Conservation (phyloP, 2,797 vertebrate genomes). For the Labeo calbasu region DNA sequence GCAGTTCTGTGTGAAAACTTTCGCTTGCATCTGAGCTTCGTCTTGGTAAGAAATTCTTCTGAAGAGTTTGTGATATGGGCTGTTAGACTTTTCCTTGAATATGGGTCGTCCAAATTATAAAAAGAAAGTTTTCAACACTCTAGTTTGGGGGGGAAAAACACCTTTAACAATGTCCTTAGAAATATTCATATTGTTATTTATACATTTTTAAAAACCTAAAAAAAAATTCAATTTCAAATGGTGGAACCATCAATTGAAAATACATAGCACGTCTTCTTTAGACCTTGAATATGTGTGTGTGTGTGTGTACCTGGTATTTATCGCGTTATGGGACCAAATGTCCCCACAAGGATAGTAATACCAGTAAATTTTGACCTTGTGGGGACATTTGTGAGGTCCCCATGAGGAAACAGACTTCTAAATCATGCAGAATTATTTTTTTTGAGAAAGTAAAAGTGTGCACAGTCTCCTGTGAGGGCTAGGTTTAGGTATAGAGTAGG, state of each 20-base stretch:
- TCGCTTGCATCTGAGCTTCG: neutral
- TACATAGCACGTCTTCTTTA: neutral
- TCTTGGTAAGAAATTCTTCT: neutral
- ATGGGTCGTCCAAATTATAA: neutral
- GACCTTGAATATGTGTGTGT: neutral
- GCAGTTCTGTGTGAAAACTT: slow-evolving; percentile 9
- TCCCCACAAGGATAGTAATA: too few relatives aligned
- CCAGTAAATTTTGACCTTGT: too few relatives aligned
- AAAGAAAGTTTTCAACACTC: neutral
- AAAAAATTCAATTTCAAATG: neutral
- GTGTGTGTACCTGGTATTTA: too few relatives aligned
- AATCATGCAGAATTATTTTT: too few relatives aligned
- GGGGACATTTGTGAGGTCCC: too few relatives aligned
- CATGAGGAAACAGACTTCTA: too few relatives aligned
- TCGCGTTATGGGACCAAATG: too few relatives aligned
- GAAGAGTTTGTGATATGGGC: neutral
- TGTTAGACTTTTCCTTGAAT: neutral
- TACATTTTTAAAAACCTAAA: neutral
- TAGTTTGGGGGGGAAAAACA: neutral
- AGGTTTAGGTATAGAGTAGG: too few relatives aligned
- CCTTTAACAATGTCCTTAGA: neutral
- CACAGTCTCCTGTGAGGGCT: too few relatives aligned
- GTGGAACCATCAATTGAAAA: neutral
- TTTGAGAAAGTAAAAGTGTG: too few relatives aligned
- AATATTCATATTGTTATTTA: neutral